A percentile compares a stretch with the other conserved stretches of the same genome.
Conservation (phyloP, 2,888 invertebrate genomes). For the Agrochola lota region DNA sequence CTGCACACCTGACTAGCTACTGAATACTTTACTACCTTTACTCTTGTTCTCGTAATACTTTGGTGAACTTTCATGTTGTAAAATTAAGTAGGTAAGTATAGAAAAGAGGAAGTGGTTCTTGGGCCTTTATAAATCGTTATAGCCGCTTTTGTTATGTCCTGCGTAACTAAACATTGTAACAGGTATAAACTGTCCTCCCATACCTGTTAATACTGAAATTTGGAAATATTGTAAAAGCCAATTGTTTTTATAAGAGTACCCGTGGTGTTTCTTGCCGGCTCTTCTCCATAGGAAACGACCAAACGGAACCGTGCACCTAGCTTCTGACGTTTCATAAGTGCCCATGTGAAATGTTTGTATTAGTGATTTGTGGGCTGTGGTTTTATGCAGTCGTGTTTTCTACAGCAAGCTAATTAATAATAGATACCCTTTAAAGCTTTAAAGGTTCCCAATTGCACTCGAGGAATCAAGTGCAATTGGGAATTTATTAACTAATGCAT, state of each 20-base stretch:
- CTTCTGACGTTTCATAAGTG: background rate
- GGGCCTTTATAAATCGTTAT: background rate
- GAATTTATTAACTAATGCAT: slow-evolving; percentile 8
- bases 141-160: background rate
- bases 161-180: background rate
- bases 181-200: background rate
- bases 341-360: too few relatives aligned
- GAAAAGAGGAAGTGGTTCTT: background rate
- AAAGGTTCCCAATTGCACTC: too few relatives aligned
- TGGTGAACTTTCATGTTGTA: background rate
- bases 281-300: background rate
- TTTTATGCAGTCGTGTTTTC: background rate
- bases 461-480: background rate
- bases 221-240: background rate
- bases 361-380: too few relatives aligned
- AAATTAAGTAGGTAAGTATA: slow-evolving; percentile 3
- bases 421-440: background rate
- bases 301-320: background rate
- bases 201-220: background rate
- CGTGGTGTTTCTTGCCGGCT: background rate
- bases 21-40: slow-evolving; percentile 20
- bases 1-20: slow-evolving; percentile 33
- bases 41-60: slow-evolving; percentile 11
- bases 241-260: background rate
- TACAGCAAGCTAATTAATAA: background rate